phyloP scores from a whole-genome alignment of 2,888 invertebrate species.

The Caenorhabditis imperialis region DNA sequence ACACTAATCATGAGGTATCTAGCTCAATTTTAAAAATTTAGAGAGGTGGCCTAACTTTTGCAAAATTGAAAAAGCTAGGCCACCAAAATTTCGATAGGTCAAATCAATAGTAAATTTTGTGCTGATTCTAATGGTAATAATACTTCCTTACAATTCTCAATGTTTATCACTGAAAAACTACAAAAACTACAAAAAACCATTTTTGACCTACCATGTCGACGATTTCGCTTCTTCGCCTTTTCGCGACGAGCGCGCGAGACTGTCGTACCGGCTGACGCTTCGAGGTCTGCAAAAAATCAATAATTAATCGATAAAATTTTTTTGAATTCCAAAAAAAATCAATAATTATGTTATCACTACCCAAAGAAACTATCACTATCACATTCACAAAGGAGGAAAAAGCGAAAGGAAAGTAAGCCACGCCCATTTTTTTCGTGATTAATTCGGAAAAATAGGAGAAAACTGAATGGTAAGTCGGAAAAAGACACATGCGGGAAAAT shows the following conservation, averaged over 20 bases:
- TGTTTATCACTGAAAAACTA: background rate
- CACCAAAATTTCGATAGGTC: too few species aligned
- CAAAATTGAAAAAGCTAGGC: too few species aligned
- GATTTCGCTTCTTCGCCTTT: conserved; percentile 59
- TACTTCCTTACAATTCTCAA: too few species aligned
- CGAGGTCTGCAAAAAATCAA: conserved; percentile 45
- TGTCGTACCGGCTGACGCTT: conserved; percentile 57
- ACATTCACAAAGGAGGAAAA: background rate
- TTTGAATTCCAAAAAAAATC: too few species aligned
- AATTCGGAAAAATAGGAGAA: background rate
- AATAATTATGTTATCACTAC: background rate
- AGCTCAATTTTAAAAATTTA: too few species aligned
- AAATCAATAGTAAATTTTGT: too few species aligned
- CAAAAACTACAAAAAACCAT: background rate
- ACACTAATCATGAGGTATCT: too few species aligned
- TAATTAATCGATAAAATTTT: too few species aligned
- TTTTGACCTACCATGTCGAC: conserved; percentile 52
- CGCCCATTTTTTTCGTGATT: background rate
- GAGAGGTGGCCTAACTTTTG: too few species aligned
- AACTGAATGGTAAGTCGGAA: background rate
- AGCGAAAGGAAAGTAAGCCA: conserved; percentile 3
- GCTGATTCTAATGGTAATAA: too few species aligned
- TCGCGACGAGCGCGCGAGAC: conserved; percentile 55
- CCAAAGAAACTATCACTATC: background rate
- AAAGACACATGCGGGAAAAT: conserved; percentile 30